phyloP scores from a whole-genome alignment of 2,113 vertebrate genomes.

The Pithys albifrons region DNA sequence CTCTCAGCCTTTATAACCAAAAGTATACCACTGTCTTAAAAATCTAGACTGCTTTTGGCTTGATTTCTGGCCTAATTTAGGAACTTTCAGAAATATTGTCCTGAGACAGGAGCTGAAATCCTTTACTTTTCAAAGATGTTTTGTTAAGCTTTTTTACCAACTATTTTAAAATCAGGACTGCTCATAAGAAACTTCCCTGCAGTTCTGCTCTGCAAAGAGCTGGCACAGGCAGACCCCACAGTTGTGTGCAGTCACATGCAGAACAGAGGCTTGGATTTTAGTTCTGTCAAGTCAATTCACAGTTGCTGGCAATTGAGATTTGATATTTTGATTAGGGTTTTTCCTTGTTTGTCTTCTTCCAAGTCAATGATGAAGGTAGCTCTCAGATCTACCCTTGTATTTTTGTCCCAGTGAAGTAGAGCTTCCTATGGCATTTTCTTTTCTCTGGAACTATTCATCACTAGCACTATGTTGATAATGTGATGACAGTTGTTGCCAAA shows the following conservation, averaged over 20 bases:
- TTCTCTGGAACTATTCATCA: slow-evolving; percentile 56
- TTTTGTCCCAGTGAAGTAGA: slow-evolving; percentile 14
- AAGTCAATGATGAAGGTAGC: slow-evolving; percentile 2
- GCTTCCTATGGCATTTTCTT: slow-evolving; percentile 45
- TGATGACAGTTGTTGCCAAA: slow-evolving; percentile 74
- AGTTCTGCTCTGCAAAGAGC: neutral
- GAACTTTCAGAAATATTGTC: neutral
- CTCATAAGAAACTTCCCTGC: neutral
- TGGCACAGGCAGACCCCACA: neutral
- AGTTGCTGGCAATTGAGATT: neutral
- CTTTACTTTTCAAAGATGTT: neutral
- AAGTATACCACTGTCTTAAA: neutral
- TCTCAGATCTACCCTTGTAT: slow-evolving; percentile 11
- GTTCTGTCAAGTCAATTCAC: neutral
- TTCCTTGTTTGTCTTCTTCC: slow-evolving; percentile 6
- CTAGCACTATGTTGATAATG: slow-evolving; percentile 62
- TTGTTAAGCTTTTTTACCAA: neutral
- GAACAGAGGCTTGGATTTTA: neutral
- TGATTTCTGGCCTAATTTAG: neutral
- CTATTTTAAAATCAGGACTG: neutral
- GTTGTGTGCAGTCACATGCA: neutral
- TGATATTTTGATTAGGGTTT: slow-evolving; percentile 15
- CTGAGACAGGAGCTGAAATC: neutral
- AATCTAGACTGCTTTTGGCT: neutral
- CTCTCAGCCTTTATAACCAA: neutral